These are phyloP conservation scores for Hypocryptadius cinnamomeus DNA, from an alignment of 2,113 vertebrate species.

Conservation along the genomic window DNA sequence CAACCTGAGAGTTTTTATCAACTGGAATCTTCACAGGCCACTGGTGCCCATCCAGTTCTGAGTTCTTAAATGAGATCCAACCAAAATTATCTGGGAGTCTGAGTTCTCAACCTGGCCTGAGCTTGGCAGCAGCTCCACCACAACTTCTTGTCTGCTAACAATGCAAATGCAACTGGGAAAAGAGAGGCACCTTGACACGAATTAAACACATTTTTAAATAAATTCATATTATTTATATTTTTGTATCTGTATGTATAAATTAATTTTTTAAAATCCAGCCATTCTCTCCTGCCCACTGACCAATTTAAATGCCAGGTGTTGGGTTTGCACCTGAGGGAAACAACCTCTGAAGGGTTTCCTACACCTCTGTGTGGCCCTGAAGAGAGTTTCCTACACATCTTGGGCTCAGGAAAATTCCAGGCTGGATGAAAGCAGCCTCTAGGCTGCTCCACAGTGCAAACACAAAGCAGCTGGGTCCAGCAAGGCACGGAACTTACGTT, in stretches of 20 bases:
- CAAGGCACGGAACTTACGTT: conserved; percentile 77
- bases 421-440: background rate
- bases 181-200: background rate
- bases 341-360: background rate
- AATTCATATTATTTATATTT: background rate
- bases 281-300: background rate
- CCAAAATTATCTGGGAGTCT: background rate
- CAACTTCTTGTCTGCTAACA: background rate
- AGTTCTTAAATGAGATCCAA: background rate
- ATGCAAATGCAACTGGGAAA: background rate
- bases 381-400: background rate
- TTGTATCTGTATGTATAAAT: too few species aligned
- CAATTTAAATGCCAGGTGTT: background rate
- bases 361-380: accelerated
- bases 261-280: too few species aligned
- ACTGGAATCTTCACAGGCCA: background rate
- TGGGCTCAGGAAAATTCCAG: background rate
- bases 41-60: background rate
- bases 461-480: background rate
- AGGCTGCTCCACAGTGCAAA: background rate
- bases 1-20: background rate
- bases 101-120: background rate
- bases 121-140: background rate
- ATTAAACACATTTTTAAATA: background rate
- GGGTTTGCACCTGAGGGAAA: background rate